phyloP scores from a whole-genome alignment of 2,888 invertebrate species.

The Eupithecia insigniata region DNA sequence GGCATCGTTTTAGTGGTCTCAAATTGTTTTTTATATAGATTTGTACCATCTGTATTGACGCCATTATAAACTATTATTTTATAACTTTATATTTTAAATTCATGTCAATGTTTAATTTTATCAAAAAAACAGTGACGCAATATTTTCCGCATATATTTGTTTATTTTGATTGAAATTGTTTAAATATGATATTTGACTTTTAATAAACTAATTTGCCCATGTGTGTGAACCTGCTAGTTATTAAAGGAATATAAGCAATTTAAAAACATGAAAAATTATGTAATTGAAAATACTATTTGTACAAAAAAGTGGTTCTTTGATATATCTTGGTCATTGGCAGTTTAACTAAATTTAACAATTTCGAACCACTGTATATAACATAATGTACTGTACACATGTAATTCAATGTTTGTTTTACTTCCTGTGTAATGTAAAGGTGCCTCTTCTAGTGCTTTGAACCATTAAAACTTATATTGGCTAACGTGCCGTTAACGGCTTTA shows the following conservation, averaged over 20 bases:
- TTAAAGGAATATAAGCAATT: background rate
- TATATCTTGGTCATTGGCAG: conserved; percentile 27
- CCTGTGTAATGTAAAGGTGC: background rate
- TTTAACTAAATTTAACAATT: conserved; percentile 25
- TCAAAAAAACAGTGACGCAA: background rate
- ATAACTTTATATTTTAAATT: background rate
- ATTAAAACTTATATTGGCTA: background rate
- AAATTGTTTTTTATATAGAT: background rate
- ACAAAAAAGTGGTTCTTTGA: conserved; percentile 11
- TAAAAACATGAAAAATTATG: background rate
- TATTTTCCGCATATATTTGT: background rate
- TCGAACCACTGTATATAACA: background rate
- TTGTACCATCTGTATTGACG: background rate
- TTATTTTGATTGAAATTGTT: background rate
- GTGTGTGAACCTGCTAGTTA: background rate
- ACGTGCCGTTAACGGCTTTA: background rate
- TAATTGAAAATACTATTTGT: background rate
- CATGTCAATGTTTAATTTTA: background rate
- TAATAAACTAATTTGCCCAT: background rate
- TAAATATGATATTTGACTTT: background rate
- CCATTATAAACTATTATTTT: background rate
- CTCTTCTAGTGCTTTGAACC: background rate
- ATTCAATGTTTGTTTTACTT: background rate
- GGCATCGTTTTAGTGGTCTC: too few species aligned
- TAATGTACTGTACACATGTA: background rate